These are phyloP conservation scores for Leucosticte australis DNA, from an alignment of 2,113 vertebrate genomes.

Conservation along the genomic window DNA sequence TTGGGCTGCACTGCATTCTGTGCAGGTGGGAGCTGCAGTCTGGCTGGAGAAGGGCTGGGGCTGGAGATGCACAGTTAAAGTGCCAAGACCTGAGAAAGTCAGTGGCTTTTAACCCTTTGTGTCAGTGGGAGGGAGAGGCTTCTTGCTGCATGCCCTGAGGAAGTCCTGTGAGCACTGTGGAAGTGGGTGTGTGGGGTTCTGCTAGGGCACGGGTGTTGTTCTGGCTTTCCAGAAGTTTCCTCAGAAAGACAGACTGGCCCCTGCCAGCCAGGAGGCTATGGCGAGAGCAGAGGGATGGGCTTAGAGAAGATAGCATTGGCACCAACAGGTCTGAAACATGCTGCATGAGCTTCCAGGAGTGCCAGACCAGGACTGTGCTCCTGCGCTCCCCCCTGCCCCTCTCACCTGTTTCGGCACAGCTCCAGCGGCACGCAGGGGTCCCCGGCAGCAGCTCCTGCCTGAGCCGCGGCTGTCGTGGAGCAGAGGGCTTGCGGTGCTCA, in stretches of 20 bases:
- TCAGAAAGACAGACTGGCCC: neutral
- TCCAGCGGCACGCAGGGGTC: neutral
- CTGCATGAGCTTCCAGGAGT: neutral
- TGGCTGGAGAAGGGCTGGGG: neutral
- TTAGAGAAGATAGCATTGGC: neutral
- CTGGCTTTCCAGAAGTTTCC: conserved; percentile 38
- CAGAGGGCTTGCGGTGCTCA: neutral
- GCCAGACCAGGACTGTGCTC: neutral
- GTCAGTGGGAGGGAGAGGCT: neutral
- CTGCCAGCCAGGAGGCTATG: neutral
- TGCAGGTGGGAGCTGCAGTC: neutral
- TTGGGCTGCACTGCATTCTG: neutral
- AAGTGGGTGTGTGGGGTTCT: neutral
- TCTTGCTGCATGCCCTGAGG: neutral
- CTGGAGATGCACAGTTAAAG: neutral
- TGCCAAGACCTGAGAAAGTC: neutral
- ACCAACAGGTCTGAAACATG: neutral
- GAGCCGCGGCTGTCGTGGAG: neutral
- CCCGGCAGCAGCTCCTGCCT: neutral
- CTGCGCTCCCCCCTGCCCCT: neutral
- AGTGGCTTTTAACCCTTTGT: neutral
- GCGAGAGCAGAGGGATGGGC: neutral
- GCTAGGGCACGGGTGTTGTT: neutral
- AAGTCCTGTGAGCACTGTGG: neutral
- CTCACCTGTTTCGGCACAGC: rapidly evolving